phyloP scores from a whole-genome alignment of 2,888 invertebrate species.

The Eutolmus rufibarbis region DNA sequence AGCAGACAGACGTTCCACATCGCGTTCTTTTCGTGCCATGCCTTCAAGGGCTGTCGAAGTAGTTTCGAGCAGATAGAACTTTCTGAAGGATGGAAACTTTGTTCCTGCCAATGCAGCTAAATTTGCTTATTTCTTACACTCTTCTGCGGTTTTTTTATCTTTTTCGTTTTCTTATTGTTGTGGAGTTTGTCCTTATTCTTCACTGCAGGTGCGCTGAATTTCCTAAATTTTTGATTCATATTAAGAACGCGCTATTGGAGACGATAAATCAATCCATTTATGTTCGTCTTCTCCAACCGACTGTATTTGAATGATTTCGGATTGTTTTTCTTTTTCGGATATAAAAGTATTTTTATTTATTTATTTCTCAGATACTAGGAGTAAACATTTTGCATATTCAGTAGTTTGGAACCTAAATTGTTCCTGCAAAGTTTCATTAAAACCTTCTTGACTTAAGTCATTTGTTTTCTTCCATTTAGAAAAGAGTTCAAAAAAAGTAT shows the following conservation, averaged over 20 bases:
- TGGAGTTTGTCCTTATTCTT: background rate
- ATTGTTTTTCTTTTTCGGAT: background rate
- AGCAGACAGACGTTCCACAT: background rate
- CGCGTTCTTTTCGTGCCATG: background rate
- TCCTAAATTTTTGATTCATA: background rate
- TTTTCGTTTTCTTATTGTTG: background rate
- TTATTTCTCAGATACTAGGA: background rate
- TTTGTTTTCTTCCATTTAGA: too few species aligned
- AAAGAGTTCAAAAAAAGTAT: too few species aligned
- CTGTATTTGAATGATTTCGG: background rate
- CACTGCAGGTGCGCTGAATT: background rate
- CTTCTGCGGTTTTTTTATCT: background rate
- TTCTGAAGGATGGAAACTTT: background rate
- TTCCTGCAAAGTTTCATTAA: too few species aligned
- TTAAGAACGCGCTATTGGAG: background rate
- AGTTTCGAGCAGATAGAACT: background rate
- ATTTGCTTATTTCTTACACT: background rate
- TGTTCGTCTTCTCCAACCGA: background rate
- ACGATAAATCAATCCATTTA: background rate
- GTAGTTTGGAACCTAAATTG: too few species aligned
- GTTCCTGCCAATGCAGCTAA: background rate
- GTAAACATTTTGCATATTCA: too few species aligned
- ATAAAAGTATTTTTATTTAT: background rate
- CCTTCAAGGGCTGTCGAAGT: background rate
- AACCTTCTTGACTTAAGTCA: too few species aligned